Conservation (phyloP, 2,888 invertebrate species). For the Andrena fulva region DNA sequence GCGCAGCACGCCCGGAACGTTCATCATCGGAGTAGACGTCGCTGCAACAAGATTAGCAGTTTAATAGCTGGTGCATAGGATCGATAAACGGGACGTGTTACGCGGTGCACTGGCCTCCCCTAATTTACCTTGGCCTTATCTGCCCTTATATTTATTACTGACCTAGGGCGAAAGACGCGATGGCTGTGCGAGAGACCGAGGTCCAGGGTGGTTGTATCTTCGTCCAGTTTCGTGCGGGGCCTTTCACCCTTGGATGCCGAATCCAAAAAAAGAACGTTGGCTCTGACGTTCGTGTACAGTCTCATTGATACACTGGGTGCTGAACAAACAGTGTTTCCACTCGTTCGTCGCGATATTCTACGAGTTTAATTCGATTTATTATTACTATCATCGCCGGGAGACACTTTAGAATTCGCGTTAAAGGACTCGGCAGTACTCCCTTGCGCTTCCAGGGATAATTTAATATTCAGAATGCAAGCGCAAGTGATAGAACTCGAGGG, state of each 20-base stretch:
- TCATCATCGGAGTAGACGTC: conserved; percentile 3
- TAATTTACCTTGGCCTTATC: conserved; percentile 35
- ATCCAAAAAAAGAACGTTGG: conserved; percentile 70
- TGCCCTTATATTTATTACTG: conserved; percentile 13
- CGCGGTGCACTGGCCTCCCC: neutral
- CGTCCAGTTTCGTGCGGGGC: conserved; percentile 59
- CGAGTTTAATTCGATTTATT: neutral
- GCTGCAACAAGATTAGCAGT: conserved; percentile 6
- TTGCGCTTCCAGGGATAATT: too few relatives aligned
- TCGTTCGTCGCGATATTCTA: neutral
- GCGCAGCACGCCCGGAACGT: neutral
- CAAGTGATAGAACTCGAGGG: too few relatives aligned
- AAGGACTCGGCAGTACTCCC: neutral
- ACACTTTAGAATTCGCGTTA: too few relatives aligned
- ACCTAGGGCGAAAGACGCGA: conserved; percentile 10
- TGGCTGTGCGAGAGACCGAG: conserved; percentile 43
- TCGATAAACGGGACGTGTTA: conserved; percentile 22
- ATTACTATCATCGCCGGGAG: neutral
- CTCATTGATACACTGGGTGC: conserved; percentile 35
- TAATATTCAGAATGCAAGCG: too few relatives aligned
- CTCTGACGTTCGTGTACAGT: conserved; percentile 55
- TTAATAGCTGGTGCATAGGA: conserved; percentile 8
- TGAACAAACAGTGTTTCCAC: conserved; percentile 39
- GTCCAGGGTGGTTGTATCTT: conserved; percentile 31
- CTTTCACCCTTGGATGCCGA: conserved; percentile 72